Evolutionary conservation across 2,888 invertebrate genomes (phyloP).

Genomic region (Phlogophora meticulosa): DNA sequence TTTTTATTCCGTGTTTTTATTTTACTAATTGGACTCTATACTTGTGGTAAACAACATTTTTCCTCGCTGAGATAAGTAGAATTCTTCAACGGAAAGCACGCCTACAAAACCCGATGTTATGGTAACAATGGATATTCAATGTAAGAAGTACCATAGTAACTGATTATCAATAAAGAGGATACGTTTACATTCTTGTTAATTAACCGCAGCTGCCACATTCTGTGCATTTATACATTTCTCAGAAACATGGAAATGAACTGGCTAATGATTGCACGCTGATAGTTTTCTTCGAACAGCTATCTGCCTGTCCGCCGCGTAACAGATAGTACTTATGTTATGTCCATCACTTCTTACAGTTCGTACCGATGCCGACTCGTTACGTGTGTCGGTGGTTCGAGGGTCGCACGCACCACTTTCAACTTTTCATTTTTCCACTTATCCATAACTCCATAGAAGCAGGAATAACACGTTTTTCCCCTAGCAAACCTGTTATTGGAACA

Average conservation of each 20-base stretch:
- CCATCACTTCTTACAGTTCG: conserved; percentile 35
- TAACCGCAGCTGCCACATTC: conserved; percentile 26
- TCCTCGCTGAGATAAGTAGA: neutral
- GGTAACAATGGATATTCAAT: conserved; percentile 14
- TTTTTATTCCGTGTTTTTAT: conserved; percentile 16
- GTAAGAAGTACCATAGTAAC: conserved; percentile 21
- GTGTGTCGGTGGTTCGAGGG: conserved; percentile 52
- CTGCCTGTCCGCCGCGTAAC: conserved; percentile 32
- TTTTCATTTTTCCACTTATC: conserved; percentile 50
- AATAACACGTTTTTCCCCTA: conserved; percentile 47
- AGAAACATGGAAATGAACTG: conserved; percentile 37
- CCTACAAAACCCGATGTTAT: conserved; percentile 9
- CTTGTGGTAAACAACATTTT: conserved; percentile 32
- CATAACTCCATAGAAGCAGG: conserved; percentile 47
- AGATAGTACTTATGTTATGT: conserved; percentile 41
- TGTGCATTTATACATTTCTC: conserved; percentile 30
- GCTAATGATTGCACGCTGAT: conserved; percentile 45
- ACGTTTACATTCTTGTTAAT: conserved; percentile 17
- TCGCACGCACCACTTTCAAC: conserved; percentile 50
- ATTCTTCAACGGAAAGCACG: conserved; percentile 11
- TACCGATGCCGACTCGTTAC: conserved; percentile 47
- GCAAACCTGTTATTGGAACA: conserved; percentile 47
- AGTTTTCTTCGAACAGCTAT: conserved; percentile 50
- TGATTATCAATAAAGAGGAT: conserved; percentile 20
- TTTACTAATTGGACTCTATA: neutral